Percentiles rank a stretch among this genome's conserved stretches.
Evolutionary conservation across 2,797 vertebrate genomes (phyloP).

Genomic region (Diglossa cyanea): DNA sequence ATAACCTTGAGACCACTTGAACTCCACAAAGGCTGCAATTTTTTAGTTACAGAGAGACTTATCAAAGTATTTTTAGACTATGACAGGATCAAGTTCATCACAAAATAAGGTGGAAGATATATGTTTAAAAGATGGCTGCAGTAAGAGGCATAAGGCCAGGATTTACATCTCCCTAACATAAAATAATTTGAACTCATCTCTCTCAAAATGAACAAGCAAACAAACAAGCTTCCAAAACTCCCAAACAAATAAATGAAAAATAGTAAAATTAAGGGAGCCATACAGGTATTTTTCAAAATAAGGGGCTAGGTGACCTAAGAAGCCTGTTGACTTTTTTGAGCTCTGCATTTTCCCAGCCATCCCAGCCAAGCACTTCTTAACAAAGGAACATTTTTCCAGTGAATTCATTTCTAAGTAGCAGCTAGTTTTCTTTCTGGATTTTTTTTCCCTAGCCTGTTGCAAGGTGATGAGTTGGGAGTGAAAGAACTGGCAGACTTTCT

Average conservation of each 20-base stretch:
- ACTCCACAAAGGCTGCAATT: neutral
- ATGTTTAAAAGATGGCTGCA: neutral
- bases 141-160: neutral
- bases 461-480: slow-evolving; percentile 21
- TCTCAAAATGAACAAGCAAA: neutral
- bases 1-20: neutral
- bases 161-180: neutral
- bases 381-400: neutral
- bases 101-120: neutral
- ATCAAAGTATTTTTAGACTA: neutral
- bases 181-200: neutral
- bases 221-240: neutral
- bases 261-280: neutral
- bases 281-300: neutral
- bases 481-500: slow-evolving; percentile 28
- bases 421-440: neutral
- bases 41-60: neutral
- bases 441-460: neutral
- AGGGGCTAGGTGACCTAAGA: neutral
- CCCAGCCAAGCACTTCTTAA: neutral
- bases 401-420: neutral
- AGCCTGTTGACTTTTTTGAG: neutral
- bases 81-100: neutral
- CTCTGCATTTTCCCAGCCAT: neutral
- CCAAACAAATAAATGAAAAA: neutral